Evolutionary conservation across 2,888 invertebrate genomes (phyloP).

Genomic region (Oscheius sp.): DNA sequence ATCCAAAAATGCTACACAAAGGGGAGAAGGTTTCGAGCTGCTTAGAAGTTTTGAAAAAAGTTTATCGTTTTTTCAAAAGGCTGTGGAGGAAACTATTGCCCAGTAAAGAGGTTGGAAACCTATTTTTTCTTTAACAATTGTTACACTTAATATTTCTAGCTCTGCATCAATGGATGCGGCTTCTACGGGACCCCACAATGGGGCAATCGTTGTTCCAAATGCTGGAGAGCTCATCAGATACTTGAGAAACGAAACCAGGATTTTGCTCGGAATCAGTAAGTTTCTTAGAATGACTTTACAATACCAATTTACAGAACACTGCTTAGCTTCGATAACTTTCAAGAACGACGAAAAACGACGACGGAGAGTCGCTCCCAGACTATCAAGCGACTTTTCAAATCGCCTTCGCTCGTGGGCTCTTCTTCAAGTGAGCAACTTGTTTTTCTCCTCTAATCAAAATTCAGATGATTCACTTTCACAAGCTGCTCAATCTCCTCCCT

Average conservation of each 20-base stretch:
- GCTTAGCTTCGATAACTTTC: conserved; percentile 83
- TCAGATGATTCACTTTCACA: conserved; percentile 20
- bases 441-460: not conserved
- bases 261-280: conserved; percentile 61
- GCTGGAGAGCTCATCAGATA: conserved; percentile 82
- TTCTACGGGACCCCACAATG: conserved; percentile 97
- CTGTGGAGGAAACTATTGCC: not conserved
- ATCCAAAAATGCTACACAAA: not conserved
- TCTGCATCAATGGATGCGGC: conserved; percentile 83
- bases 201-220: conserved; percentile 97
- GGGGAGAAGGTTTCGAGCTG: not conserved
- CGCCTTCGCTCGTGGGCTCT: conserved; percentile 45
- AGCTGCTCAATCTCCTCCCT: not conserved
- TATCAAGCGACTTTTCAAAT: conserved; percentile 58
- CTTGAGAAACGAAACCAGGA: conserved; percentile 73
- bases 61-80: not conserved
- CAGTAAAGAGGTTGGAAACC: not conserved
- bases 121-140: not conserved
- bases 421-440: conserved; percentile 36
- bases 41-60: not conserved
- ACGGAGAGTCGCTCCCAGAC: conserved; percentile 75
- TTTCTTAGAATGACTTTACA: not conserved
- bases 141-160: conserved; percentile 48
- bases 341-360: conserved; percentile 82
- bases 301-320: conserved; percentile 50